Percentiles rank a stretch among this genome's conserved stretches.
phyloP scores from a whole-genome alignment of 2,888 invertebrate genomes.

The Charanyca ferruginea region DNA sequence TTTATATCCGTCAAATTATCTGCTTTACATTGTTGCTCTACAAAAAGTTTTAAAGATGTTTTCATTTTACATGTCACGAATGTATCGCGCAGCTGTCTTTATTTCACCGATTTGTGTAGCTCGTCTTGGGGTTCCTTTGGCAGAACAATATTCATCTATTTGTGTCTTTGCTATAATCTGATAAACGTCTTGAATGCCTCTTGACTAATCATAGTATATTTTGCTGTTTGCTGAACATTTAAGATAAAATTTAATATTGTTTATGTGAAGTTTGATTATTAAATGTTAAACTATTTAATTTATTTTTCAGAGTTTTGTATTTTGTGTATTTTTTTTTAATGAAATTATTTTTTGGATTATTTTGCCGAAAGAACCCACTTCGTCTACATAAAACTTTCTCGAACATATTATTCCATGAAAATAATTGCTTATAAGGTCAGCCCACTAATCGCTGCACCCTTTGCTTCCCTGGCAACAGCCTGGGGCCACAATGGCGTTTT shows the following conservation, averaged over 20 bases:
- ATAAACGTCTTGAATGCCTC: not conserved
- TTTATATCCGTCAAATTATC: slow-evolving; percentile 68
- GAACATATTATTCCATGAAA: slow-evolving; percentile 41
- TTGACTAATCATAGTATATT: slow-evolving; percentile 12
- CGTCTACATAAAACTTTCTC: slow-evolving; percentile 43
- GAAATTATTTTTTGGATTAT: not conserved
- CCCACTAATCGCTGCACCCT: slow-evolving; percentile 76
- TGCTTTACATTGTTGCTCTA: slow-evolving; percentile 63
- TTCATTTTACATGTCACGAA: slow-evolving; percentile 67
- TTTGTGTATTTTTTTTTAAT: not conserved
- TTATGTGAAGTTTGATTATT: slow-evolving; percentile 3
- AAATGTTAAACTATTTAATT: slow-evolving; percentile 3
- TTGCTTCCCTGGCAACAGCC: slow-evolving; percentile 72
- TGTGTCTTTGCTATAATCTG: slow-evolving; percentile 10
- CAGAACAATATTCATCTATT: not conserved
- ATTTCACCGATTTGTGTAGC: slow-evolving; percentile 74
- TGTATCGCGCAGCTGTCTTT: slow-evolving; percentile 75
- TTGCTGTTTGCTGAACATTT: slow-evolving; percentile 2
- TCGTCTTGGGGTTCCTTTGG: slow-evolving; percentile 62
- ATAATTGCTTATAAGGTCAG: slow-evolving; percentile 70
- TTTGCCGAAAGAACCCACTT: slow-evolving; percentile 46
- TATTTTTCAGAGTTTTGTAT: not conserved
- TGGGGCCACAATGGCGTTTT: slow-evolving; percentile 69
- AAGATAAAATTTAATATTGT: slow-evolving; percentile 18
- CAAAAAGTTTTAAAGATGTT: slow-evolving; percentile 52